Conservation (phyloP, 2,888 invertebrate genomes). For the Athalia rosae region DNA sequence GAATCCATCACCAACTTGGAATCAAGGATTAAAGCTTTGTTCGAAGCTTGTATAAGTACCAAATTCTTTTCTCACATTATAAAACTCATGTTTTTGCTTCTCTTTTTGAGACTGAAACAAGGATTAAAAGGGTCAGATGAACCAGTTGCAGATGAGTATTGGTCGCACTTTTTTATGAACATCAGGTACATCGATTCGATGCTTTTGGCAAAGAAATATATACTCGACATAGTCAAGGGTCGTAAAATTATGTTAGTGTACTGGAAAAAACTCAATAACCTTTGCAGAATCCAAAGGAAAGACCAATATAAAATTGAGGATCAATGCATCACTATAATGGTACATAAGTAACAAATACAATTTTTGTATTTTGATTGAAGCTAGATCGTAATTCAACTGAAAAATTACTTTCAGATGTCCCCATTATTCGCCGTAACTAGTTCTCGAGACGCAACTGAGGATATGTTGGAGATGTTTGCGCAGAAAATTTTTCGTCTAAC, state of each 20-base stretch:
- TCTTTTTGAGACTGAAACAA: conserved; percentile 68
- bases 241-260: conserved; percentile 70
- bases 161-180: conserved; percentile 70
- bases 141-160: conserved; percentile 55
- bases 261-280: conserved; percentile 67
- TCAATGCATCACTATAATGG: conserved; percentile 68
- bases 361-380: background rate
- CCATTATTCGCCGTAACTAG: conserved; percentile 77
- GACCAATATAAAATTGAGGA: conserved; percentile 64
- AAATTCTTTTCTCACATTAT: conserved; percentile 73
- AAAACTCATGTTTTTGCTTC: conserved; percentile 74
- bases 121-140: conserved; percentile 52
- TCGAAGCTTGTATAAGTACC: conserved; percentile 69
- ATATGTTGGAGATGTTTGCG: conserved; percentile 78
- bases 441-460: conserved; percentile 66
- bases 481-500: conserved; percentile 79
- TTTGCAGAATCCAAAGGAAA: conserved; percentile 56
- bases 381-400: background rate
- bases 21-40: conserved; percentile 64
- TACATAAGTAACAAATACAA: conserved; percentile 48
- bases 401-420: conserved; percentile 74
- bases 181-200: conserved; percentile 66
- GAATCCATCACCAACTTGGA: conserved; percentile 64
- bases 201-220: conserved; percentile 68
- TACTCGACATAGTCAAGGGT: conserved; percentile 68